Conservation (phyloP, 1,140 invertebrate genomes). For the Cepaea nemoralis region DNA sequence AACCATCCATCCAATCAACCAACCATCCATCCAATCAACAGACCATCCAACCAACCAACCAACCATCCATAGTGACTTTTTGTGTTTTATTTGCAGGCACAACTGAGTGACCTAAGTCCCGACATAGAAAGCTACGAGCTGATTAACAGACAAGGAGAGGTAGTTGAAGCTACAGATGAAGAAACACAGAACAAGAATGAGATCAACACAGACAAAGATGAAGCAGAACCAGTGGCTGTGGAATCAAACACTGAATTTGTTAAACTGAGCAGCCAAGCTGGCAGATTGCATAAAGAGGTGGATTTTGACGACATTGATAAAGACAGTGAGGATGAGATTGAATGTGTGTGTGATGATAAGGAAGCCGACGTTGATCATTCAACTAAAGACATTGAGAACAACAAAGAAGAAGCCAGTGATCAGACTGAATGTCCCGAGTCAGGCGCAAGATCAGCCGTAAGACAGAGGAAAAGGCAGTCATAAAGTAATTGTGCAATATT, state of each 20-base stretch:
- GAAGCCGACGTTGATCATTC: background rate
- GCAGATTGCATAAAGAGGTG: background rate
- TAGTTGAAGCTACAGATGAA: background rate
- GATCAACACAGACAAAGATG: background rate
- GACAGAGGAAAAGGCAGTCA: too few relatives aligned
- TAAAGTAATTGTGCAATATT: too few relatives aligned
- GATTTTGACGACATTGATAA: slow-evolving; percentile 3
- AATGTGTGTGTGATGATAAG: background rate
- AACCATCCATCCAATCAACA: background rate
- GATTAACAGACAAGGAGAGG: background rate
- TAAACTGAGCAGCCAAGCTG: background rate
- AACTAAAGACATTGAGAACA: background rate
- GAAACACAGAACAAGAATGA: background rate
- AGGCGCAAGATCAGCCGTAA: too few relatives aligned
- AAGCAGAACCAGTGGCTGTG: background rate
- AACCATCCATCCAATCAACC: too few relatives aligned
- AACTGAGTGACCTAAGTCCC: background rate
- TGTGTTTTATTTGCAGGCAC: background rate
- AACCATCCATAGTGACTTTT: background rate
- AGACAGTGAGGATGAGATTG: slow-evolving; percentile 8
- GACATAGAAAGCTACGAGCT: slow-evolving; percentile 23
- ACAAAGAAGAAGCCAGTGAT: background rate
- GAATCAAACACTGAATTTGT: background rate
- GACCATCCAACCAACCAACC: background rate
- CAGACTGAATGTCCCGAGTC: background rate